phyloP scores from a whole-genome alignment of 2,888 invertebrate genomes.

The Siphlonurus alternatus region DNA sequence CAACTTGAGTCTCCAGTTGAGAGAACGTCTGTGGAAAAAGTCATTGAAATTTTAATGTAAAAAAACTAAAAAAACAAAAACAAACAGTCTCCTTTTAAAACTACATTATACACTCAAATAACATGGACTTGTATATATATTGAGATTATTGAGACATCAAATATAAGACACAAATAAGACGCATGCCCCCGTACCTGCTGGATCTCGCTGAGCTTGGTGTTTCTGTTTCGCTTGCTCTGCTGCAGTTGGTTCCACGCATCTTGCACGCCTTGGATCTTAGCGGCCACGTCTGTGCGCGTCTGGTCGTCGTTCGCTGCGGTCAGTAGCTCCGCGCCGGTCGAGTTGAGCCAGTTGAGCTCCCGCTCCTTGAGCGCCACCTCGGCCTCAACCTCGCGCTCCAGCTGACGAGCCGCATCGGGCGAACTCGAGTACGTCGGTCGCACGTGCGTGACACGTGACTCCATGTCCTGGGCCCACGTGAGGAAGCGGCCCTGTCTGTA shows the following conservation, averaged over 20 bases:
- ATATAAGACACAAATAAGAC: too few relatives aligned
- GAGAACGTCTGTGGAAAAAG: constrained; percentile 45
- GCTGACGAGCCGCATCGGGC: constrained; percentile 37
- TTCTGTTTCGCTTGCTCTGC: constrained; percentile 44
- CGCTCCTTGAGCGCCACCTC: constrained; percentile 59
- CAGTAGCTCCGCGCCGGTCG: constrained; percentile 46
- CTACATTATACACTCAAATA: not conserved
- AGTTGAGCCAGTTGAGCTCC: constrained; percentile 60
- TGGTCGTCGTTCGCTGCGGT: constrained; percentile 46
- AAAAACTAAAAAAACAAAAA: not conserved
- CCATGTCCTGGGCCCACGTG: constrained; percentile 52
- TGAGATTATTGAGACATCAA: not conserved
- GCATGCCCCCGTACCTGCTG: constrained; percentile 11
- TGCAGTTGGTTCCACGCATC: constrained; percentile 51
- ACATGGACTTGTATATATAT: not conserved
- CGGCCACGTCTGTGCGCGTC: constrained; percentile 34
- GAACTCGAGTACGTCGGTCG: constrained; percentile 31
- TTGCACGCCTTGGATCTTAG: constrained; percentile 39
- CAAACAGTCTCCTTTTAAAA: not conserved
- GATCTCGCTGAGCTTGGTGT: constrained; percentile 50
- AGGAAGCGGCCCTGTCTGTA: constrained; percentile 43
- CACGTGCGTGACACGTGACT: constrained; percentile 33
- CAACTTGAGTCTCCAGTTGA: constrained; percentile 51
- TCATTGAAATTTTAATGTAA: not conserved
- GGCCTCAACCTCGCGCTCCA: constrained; percentile 56